Evolutionary conservation across 1,140 invertebrate genomes (phyloP), one percentile per base, ranked within the genome.

Genomic region (Drosophila hydei): DNA sequence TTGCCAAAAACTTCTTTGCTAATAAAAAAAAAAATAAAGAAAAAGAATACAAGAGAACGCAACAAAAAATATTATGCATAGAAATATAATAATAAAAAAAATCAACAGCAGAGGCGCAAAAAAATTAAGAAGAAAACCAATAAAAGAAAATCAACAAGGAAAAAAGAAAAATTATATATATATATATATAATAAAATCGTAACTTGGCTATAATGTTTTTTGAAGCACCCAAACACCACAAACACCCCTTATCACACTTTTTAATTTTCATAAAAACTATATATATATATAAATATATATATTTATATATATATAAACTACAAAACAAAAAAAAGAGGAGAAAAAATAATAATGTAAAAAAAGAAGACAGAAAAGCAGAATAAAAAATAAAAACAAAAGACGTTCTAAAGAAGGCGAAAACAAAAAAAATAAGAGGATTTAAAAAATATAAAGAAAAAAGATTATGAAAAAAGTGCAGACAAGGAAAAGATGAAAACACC

Each of bases 131-230:
- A 72, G 72, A 76, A 11, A 76, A 52, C 50, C 67, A 75, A 77
- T 75, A 68, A 50, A 72, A 64, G 63, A 77, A 69, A 76, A 85
- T 76, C 77, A 75, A 52, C 72, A 79, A 72, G 79, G 80, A 84
- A 84, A 77, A 62, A 75, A 42, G 25, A 33, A 74, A 56, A 65
- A 68, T 40, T n/a, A n/a, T 33, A 33, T 3, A 11, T 4, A 33
- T 23, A 23, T 23, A 23, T 23, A 23, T 23, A 23, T 23, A 23
- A 23, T 3, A 11, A 33, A 55, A 67, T 62, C 61, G 69, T 69
- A 54, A 81, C 75, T 90, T 88, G 83, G 88, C 85, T 88, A 90
- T 90, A 90, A 90, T 90, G 88, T 90, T 90, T 90, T 90, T 90
- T 90, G 88, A 88, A 88, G 76, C 75, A 84, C 84, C 83, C 72